phyloP scores from a whole-genome alignment of 37 sponge, comb jelly and placozoan species.

The Spongilla lacustris region DNA sequence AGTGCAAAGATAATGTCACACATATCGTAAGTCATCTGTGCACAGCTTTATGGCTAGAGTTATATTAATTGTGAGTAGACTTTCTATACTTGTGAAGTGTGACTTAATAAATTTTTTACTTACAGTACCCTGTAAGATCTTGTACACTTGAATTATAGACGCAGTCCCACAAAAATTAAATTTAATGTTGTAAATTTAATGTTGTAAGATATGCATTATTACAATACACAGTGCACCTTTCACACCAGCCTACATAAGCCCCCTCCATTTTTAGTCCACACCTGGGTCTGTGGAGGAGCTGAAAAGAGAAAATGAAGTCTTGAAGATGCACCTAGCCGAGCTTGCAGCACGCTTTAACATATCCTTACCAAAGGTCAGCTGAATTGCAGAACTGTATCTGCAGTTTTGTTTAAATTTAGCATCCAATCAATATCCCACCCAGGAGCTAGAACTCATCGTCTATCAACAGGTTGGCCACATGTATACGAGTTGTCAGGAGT shows the following conservation, averaged over 20 bases:
- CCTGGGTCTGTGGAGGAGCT: not conserved
- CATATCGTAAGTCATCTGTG: not conserved
- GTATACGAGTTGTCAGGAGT: not conserved
- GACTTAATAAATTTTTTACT: too few relatives aligned
- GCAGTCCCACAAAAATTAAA: too few relatives aligned
- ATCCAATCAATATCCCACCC: not conserved
- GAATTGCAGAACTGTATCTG: not conserved
- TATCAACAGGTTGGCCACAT: not conserved
- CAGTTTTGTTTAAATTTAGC: not conserved
- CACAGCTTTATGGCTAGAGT: too few relatives aligned
- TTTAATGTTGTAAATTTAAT: too few relatives aligned
- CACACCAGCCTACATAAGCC: too few relatives aligned
- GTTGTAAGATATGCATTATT: too few relatives aligned
- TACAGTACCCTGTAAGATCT: too few relatives aligned
- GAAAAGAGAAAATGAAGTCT: not conserved
- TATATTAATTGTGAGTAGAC: too few relatives aligned
- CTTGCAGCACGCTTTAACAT: not conserved
- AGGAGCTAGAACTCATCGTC: not conserved
- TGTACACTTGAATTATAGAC: too few relatives aligned
- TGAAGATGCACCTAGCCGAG: not conserved
- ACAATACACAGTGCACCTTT: too few relatives aligned
- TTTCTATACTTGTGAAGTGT: too few relatives aligned
- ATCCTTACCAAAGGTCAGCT: not conserved
- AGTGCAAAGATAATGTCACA: not conserved
- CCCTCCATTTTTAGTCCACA: not conserved